Percentiles rank a stretch among this genome's conserved stretches.
These are phyloP conservation scores for Gymnocypris eckloni DNA, from an alignment of 2,797 vertebrate genomes.

Conservation along the genomic window DNA sequence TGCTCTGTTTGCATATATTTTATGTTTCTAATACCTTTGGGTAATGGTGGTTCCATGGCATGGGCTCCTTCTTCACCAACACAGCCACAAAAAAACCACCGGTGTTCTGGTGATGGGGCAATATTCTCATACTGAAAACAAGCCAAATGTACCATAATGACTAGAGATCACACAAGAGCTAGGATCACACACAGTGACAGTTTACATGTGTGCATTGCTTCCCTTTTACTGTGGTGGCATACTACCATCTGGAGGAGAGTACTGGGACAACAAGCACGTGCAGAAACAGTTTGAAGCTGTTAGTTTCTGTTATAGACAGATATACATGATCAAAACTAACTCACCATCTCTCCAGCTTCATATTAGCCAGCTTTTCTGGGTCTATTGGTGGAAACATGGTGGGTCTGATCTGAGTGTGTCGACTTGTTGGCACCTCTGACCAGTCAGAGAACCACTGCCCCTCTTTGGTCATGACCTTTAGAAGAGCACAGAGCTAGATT, in stretches of 20 bases:
- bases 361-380: constrained; percentile 78
- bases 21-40: constrained; percentile 84
- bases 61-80: constrained; percentile 89
- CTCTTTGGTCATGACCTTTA: constrained; percentile 94
- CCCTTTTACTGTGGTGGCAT: not conserved
- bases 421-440: constrained; percentile 87
- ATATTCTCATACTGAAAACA: constrained; percentile 88
- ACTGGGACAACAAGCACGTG: not conserved
- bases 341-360: constrained; percentile 93
- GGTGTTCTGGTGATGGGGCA: constrained; percentile 98
- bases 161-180: not conserved
- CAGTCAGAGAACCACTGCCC: constrained; percentile 92
- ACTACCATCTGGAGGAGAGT: constrained; percentile 24
- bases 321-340: constrained; percentile 25
- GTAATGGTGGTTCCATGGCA: constrained; percentile 97
- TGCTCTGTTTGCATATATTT: not conserved
- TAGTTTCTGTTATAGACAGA: not conserved
- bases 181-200: not conserved
- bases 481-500: not conserved
- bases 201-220: not conserved
- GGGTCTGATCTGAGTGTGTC: constrained; percentile 94
- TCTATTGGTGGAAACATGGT: constrained; percentile 94
- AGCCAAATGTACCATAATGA: not conserved
- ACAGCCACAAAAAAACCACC: constrained; percentile 98
- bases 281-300: too few species aligned